These are phyloP conservation scores for Oedothorax gibbosus DNA, from an alignment of 1,140 invertebrate genomes.

Conservation along the genomic window DNA sequence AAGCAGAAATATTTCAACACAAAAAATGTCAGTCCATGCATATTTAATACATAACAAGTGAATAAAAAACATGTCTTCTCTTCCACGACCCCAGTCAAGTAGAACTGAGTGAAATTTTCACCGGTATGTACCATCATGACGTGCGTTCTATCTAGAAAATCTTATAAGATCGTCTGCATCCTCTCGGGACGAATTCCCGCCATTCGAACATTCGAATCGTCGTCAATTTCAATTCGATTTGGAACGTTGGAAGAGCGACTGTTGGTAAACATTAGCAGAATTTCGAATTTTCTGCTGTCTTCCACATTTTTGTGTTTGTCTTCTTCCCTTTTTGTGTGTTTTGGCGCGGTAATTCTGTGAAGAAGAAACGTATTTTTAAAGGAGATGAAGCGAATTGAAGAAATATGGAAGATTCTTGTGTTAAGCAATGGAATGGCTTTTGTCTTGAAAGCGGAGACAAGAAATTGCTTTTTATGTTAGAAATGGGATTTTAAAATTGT, in stretches of 20 bases:
- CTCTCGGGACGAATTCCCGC: conserved; percentile 25
- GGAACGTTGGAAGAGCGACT: conserved; percentile 15
- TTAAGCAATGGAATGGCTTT: conserved; percentile 35
- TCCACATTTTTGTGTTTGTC: conserved; percentile 34
- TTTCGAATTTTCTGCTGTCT: conserved; percentile 40
- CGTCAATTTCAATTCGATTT: conserved; percentile 55
- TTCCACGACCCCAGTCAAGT: too few species aligned
- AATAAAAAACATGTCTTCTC: too few species aligned
- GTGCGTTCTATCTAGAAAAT: background rate
- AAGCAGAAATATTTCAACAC: too few species aligned
- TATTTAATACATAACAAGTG: too few species aligned
- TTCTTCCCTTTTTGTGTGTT: conserved; percentile 26
- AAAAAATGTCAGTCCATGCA: too few species aligned
- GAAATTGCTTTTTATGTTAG: conserved; percentile 42
- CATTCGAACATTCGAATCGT: conserved; percentile 28
- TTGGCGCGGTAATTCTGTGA: conserved; percentile 30
- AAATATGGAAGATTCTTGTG: conserved; percentile 23
- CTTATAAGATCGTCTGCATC: conserved; percentile 29
- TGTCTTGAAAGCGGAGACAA: conserved; percentile 21
- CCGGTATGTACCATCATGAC: too few species aligned
- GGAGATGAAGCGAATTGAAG: conserved; percentile 38
- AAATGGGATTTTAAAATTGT: conserved; percentile 17
- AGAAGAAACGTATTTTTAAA: conserved; percentile 23
- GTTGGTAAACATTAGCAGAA: conserved; percentile 51
- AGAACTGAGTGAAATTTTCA: too few species aligned